phyloP scores from a whole-genome alignment of 92 coral and sea anemone species.

The Phymanthus crucifer region DNA sequence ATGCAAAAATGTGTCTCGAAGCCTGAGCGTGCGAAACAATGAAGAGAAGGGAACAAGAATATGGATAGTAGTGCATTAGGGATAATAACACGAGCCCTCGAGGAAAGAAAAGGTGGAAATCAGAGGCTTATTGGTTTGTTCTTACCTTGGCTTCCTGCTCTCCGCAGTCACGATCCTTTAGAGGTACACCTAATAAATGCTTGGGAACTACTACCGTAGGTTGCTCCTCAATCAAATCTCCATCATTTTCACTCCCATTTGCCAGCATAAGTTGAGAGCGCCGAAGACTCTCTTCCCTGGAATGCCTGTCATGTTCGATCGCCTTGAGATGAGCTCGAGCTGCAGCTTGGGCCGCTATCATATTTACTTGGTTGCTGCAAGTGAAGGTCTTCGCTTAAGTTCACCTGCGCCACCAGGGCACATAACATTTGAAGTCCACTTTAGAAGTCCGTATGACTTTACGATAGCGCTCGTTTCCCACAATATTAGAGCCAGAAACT shows the following conservation, averaged over 20 bases:
- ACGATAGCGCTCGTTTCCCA: slow-evolving; percentile 30
- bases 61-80: background rate
- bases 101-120: background rate
- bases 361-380: slow-evolving; percentile 71
- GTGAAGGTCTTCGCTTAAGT: slow-evolving; percentile 81
- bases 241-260: slow-evolving; percentile 49
- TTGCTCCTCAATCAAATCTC: slow-evolving; percentile 38
- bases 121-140: slow-evolving; percentile 19
- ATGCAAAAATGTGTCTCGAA: slow-evolving; percentile 26
- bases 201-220: slow-evolving; percentile 69
- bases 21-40: slow-evolving; percentile 28
- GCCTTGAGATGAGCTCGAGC: slow-evolving; percentile 72
- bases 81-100: slow-evolving; percentile 18
- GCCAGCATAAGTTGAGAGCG: slow-evolving; percentile 66
- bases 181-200: slow-evolving; percentile 93
- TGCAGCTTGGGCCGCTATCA: slow-evolving; percentile 96
- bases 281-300: slow-evolving; percentile 59
- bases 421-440: slow-evolving; percentile 98
- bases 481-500: slow-evolving; percentile 9
- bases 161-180: slow-evolving; percentile 85
- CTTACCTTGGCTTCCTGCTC: slow-evolving; percentile 76
- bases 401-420: slow-evolving; percentile 94
- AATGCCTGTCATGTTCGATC: slow-evolving; percentile 74
- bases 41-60: background rate
- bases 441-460: slow-evolving; percentile 46